Conservation (phyloP, 2,113 vertebrate genomes). For the Pomatostomus ruficeps region DNA sequence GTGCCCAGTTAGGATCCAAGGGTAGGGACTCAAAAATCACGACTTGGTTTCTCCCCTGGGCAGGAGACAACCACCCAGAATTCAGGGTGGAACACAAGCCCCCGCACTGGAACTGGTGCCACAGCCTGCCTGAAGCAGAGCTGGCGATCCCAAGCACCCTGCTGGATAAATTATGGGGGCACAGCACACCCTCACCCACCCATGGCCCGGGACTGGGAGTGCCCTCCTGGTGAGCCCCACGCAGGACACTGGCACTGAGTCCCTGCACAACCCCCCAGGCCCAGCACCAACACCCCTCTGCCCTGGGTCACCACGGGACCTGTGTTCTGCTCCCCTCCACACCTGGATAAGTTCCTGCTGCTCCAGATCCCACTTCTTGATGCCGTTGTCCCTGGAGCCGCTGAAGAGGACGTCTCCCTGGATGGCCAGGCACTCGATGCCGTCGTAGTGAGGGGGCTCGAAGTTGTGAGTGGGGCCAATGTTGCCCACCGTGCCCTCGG, state of each 20-base stretch:
- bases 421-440: conserved; percentile 92
- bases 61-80: not conserved
- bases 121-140: not conserved
- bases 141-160: not conserved
- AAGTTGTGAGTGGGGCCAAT: conserved; percentile 93
- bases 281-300: not conserved
- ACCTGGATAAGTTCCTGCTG: conserved; percentile 95
- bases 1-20: not conserved
- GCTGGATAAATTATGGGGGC: not conserved
- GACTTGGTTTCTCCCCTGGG: not conserved
- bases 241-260: not conserved
- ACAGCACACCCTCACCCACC: not conserved
- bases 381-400: conserved; percentile 92
- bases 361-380: conserved; percentile 97
- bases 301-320: not conserved
- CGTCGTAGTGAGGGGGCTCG: conserved; percentile 95
- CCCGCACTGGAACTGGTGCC: not conserved
- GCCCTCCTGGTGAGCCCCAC: not conserved
- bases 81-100: not conserved
- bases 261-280: not conserved
- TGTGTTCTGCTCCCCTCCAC: not conserved
- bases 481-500: conserved; percentile 82
- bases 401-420: conserved; percentile 90
- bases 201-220: not conserved
- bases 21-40: not conserved